phyloP scores from a whole-genome alignment of 2,888 invertebrate genomes.

The Oligia latruncula region DNA sequence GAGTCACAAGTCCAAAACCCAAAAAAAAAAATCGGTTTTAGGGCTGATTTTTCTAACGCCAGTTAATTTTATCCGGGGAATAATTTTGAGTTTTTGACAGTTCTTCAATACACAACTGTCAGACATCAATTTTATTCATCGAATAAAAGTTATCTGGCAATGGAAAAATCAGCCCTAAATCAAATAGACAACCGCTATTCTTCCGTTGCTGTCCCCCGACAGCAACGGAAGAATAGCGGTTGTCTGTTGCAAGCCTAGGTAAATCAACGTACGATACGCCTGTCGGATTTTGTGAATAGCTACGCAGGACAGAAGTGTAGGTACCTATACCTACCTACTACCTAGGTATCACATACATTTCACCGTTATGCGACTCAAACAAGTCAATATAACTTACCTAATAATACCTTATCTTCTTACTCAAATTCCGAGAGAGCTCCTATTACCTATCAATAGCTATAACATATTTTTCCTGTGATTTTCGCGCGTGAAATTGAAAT shows the following conservation, averaged over 20 bases:
- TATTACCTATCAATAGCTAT: constrained; percentile 35
- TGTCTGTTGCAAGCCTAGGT: too few species aligned
- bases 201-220: background rate
- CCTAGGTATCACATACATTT: background rate
- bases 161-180: too few species aligned
- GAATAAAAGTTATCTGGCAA: too few species aligned
- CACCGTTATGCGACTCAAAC: background rate
- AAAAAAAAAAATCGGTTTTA: too few species aligned
- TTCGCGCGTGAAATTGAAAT: constrained; percentile 73
- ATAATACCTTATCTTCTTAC: background rate
- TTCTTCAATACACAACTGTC: too few species aligned
- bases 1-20: too few species aligned
- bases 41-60: too few species aligned
- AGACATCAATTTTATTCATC: too few species aligned
- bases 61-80: too few species aligned
- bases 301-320: background rate
- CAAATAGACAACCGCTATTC: too few species aligned
- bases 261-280: background rate
- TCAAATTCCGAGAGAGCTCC: constrained; percentile 9
- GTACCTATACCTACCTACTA: background rate
- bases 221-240: too few species aligned
- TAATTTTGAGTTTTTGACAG: too few species aligned
- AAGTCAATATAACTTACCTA: constrained; percentile 1
- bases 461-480: constrained; percentile 56
- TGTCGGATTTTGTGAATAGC: background rate